Evolutionary conservation across 2,113 vertebrate genomes (phyloP).

Genomic region (Ceyx margarethae): DNA sequence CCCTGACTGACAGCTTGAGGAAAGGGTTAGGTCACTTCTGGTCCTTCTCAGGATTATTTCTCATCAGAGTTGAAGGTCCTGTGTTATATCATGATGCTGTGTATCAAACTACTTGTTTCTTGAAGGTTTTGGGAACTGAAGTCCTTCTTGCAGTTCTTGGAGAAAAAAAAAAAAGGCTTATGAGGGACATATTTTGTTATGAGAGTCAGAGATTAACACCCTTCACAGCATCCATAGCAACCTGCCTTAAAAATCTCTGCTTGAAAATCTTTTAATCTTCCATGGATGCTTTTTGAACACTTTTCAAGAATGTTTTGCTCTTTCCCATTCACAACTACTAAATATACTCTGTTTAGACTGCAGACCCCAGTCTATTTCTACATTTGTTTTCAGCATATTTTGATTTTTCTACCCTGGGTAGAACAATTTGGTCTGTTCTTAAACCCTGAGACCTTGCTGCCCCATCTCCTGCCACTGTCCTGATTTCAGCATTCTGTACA

Average conservation of each 20-base stretch:
- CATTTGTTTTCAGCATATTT: constrained; percentile 22
- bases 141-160: neutral
- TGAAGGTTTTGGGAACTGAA: neutral
- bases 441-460: neutral
- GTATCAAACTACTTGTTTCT: neutral
- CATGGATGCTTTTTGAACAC: neutral
- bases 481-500: neutral
- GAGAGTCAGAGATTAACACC: neutral
- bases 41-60: neutral
- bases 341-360: constrained; percentile 53
- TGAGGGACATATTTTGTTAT: neutral
- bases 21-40: neutral
- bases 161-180: neutral
- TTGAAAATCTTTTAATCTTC: constrained; percentile 40
- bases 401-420: neutral
- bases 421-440: constrained; percentile 32
- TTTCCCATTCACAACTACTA: constrained; percentile 55
- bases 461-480: neutral
- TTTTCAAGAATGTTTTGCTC: constrained; percentile 55
- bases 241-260: constrained; percentile 3
- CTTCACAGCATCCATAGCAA: constrained; percentile 31
- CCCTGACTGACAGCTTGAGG: neutral
- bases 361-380: constrained; percentile 51
- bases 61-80: neutral
- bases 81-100: neutral